Evolutionary conservation across 37 sponge, comb jelly and placozoan species (phyloP), one percentile per base, ranked within the genome.

Genomic region (Bolinopsis microptera): DNA sequence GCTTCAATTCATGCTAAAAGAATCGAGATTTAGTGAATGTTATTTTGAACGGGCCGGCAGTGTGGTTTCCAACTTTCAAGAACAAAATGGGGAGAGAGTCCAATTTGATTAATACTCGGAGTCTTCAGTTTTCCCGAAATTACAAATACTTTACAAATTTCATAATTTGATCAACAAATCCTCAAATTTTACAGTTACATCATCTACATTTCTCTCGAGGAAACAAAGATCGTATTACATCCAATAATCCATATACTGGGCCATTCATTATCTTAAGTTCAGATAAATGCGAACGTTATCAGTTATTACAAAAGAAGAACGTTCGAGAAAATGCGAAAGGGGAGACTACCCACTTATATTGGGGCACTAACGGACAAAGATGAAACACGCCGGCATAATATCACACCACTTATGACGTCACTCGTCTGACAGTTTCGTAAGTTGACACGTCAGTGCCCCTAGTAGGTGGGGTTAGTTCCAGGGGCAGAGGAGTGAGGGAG

Each of bases 361-460:
- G 61, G 61, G 61, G 61, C 61, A 48, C 61, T 13, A 48, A 13
- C 61, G n/a, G n/a, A n/a, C 68, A 61, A 21, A 18, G 18, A 61
- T 61, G 18, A 61, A 61, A 61, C 68, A 21, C 18, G 18, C 68
- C 18, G 16, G 9, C 18, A 61, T 61, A 61, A 21, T 61, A 21
- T 61, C 68, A 21, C 16, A 61, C 68, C 9, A 61, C 16, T 61
- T 61, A 9, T 61, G 68, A 61, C 18, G 68, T 9, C 68, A 61
- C n/a, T n/a, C n/a, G n/a, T n/a, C n/a, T n/a, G n/a, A n/a, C n/a
- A n/a, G n/a, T n/a, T n/a, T n/a, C n/a, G n/a, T n/a, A n/a, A n/a
- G n/a, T n/a, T n/a, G n/a, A n/a, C n/a, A n/a, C 31, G 35, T 28
- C 61, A 40, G 90, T 86, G 90, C 90, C 90, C 90, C 90, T 0